phyloP scores from a whole-genome alignment of 2,888 invertebrate genomes.

The Noctuana brunneofusca region DNA sequence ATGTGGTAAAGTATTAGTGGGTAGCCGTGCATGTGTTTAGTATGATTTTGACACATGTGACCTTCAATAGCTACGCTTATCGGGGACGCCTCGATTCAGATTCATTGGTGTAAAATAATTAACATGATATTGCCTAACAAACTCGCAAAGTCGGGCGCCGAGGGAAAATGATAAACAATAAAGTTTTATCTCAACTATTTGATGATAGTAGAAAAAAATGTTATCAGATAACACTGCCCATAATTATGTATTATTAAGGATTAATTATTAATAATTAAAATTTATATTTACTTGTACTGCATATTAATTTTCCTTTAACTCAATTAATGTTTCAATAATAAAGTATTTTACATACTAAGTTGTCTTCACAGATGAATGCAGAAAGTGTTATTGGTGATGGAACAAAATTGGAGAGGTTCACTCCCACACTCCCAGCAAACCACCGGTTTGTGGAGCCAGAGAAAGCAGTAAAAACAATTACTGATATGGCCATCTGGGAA shows the following conservation, averaged over 20 bases:
- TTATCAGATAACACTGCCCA: not conserved
- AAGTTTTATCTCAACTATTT: slow-evolving; percentile 24
- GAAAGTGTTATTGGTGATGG: slow-evolving; percentile 67
- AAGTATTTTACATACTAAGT: slow-evolving; percentile 3
- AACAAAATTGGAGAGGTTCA: slow-evolving; percentile 43
- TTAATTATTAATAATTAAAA: not conserved
- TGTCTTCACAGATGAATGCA: slow-evolving; percentile 58
- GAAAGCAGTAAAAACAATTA: slow-evolving; percentile 84
- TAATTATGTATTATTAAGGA: not conserved
- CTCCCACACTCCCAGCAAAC: slow-evolving; percentile 71
- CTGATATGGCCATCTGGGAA: slow-evolving; percentile 91
- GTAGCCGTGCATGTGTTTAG: slow-evolving; percentile 39
- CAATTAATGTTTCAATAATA: not conserved
- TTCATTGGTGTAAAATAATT: slow-evolving; percentile 20
- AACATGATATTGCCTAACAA: slow-evolving; percentile 30
- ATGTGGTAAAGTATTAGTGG: slow-evolving; percentile 15
- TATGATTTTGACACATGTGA: slow-evolving; percentile 68
- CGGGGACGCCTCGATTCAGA: slow-evolving; percentile 33
- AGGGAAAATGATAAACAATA: slow-evolving; percentile 20
- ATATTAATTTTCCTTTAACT: not conserved
- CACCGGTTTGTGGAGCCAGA: slow-evolving; percentile 86
- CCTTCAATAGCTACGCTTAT: slow-evolving; percentile 74
- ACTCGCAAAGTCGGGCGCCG: slow-evolving; percentile 15
- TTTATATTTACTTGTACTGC: not conserved
- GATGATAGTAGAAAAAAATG: not conserved